These are phyloP conservation scores for Pseudorhombus dupliciocellatus DNA, from an alignment of 2,113 vertebrate genomes.

Conservation along the genomic window DNA sequence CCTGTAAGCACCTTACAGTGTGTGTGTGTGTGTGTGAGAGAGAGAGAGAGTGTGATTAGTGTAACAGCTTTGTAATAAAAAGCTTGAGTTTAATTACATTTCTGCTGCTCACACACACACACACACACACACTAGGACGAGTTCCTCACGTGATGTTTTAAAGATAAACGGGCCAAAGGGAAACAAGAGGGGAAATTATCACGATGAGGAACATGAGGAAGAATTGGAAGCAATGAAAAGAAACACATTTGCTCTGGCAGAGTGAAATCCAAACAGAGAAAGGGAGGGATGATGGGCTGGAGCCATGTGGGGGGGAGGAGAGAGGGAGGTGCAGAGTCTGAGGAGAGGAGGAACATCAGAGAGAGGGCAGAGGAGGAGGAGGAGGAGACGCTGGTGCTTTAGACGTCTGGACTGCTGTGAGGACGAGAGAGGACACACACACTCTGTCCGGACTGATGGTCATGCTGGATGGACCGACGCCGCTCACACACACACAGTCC, in stretches of 20 bases:
- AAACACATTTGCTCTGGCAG: neutral
- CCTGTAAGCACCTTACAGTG: neutral
- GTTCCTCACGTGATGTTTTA: slow-evolving; percentile 68
- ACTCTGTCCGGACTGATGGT: slow-evolving; percentile 44
- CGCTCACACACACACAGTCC: slow-evolving; percentile 5
- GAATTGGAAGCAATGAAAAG: no score
- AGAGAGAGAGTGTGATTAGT: slow-evolving; percentile 9
- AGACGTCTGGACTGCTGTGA: slow-evolving; percentile 10
- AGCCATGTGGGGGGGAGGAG: slow-evolving; percentile 40
- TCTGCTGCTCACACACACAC: neutral
- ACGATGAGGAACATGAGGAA: neutral
- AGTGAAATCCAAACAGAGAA: slow-evolving; percentile 27
- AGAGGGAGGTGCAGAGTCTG: neutral
- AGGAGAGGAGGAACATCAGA: neutral
- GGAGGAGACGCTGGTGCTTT: neutral
- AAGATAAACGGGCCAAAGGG: neutral
- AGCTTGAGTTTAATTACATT: slow-evolving; percentile 7
- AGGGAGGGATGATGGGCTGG: slow-evolving; percentile 30
- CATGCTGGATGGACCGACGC: slow-evolving; percentile 63
- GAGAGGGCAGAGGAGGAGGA: neutral
- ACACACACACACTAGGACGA: slow-evolving; percentile 29
- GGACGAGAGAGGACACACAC: slow-evolving; percentile 4
- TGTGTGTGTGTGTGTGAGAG: neutral
- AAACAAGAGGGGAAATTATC: neutral
- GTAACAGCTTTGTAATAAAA: slow-evolving; percentile 22